These are phyloP conservation scores for Panzeria rudis DNA, from an alignment of 2,888 invertebrate genomes.

Conservation along the genomic window DNA sequence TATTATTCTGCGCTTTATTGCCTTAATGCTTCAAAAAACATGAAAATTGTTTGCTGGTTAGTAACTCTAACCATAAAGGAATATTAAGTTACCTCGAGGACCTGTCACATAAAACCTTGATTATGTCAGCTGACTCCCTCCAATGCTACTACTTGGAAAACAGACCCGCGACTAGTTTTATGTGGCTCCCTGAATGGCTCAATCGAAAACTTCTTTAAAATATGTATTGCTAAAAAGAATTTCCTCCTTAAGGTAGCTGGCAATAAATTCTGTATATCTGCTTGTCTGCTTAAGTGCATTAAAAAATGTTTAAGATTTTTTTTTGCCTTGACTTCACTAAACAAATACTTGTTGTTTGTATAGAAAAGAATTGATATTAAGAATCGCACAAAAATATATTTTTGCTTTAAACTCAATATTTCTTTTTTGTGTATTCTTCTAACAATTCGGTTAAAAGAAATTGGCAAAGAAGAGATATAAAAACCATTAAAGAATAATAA, in stretches of 20 bases:
- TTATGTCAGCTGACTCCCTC: too few species aligned
- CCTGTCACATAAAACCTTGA: too few species aligned
- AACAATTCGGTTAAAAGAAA: slow-evolving; percentile 42
- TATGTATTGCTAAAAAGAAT: too few species aligned
- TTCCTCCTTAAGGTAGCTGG: not conserved
- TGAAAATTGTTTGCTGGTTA: too few species aligned
- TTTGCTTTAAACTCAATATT: slow-evolving; percentile 19
- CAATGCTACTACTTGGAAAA: too few species aligned
- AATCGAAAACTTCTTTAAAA: too few species aligned
- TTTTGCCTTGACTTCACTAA: slow-evolving; percentile 62
- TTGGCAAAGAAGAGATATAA: slow-evolving; percentile 4
- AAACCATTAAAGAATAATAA: not conserved
- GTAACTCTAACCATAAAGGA: too few species aligned
- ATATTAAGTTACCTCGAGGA: too few species aligned
- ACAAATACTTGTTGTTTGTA: slow-evolving; percentile 48
- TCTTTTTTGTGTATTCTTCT: not conserved
- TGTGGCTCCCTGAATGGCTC: too few species aligned
- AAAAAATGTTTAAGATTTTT: slow-evolving; percentile 10
- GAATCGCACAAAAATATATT: slow-evolving; percentile 53
- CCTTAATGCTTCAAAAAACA: too few species aligned
- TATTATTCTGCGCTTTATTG: too few species aligned
- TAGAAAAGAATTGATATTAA: slow-evolving; percentile 62
- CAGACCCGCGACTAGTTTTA: too few species aligned
- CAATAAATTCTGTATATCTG: not conserved
- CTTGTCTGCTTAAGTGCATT: not conserved